A percentile compares a stretch with the other conserved stretches of the same genome.
phyloP scores from a whole-genome alignment of 2,888 invertebrate genomes.

The Eupithecia exiguata region DNA sequence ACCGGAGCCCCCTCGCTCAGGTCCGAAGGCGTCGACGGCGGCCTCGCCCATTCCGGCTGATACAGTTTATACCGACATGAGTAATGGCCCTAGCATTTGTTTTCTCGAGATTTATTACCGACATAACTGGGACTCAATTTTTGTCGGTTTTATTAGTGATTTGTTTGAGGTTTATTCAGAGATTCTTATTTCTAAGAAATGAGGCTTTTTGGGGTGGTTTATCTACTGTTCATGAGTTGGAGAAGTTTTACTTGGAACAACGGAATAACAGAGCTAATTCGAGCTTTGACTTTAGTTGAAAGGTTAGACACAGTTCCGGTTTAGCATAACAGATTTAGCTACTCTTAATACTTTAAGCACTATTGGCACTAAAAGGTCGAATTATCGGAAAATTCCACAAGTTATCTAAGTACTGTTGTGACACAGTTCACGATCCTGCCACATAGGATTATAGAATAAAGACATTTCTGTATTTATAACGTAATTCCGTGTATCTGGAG shows the following conservation, averaged over 20 bases:
- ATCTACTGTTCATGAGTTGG: neutral
- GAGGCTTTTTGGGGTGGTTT: neutral
- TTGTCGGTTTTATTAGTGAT: slow-evolving; percentile 40
- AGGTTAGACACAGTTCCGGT: neutral
- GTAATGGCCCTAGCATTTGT: slow-evolving; percentile 56
- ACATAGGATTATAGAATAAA: too few relatives aligned
- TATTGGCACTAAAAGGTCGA: neutral
- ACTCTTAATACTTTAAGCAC: neutral
- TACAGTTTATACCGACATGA: slow-evolving; percentile 67
- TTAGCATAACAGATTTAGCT: neutral
- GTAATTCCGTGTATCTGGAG: too few relatives aligned
- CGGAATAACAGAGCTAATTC: neutral
- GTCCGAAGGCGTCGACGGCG: slow-evolving; percentile 87
- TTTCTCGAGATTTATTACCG: slow-evolving; percentile 53
- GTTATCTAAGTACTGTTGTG: neutral
- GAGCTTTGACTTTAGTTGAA: neutral
- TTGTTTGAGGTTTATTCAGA: slow-evolving; percentile 36
- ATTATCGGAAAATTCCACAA: neutral
- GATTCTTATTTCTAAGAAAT: neutral
- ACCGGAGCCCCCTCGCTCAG: slow-evolving; percentile 77
- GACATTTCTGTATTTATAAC: too few relatives aligned
- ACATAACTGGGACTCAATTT: slow-evolving; percentile 47
- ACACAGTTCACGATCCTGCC: too few relatives aligned
- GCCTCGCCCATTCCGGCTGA: slow-evolving; percentile 91
- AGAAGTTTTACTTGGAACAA: neutral